These are phyloP conservation scores for Siniperca undulata DNA, from an alignment of 2,797 vertebrate genomes.

Conservation along the genomic window DNA sequence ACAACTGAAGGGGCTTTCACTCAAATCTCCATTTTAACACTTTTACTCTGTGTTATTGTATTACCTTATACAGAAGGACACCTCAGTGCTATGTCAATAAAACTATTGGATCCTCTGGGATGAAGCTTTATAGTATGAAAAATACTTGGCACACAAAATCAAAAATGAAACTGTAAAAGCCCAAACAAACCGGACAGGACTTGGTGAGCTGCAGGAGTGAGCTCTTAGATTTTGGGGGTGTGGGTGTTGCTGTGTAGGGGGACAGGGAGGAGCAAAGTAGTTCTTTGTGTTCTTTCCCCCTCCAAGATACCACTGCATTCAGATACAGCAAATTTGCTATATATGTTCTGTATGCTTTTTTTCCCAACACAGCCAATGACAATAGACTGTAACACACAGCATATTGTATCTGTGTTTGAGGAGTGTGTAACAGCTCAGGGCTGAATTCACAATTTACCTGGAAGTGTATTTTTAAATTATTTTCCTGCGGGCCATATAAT, in stretches of 20 bases:
- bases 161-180: neutral
- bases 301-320: neutral
- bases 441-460: neutral
- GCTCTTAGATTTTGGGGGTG: neutral
- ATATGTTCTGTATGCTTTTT: neutral
- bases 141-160: neutral
- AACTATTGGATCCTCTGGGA: neutral
- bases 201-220: neutral
- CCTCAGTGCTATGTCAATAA: neutral
- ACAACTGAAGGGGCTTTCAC: neutral
- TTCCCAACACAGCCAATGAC: too few relatives aligned
- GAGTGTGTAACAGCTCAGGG: neutral
- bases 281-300: neutral
- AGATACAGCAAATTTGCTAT: neutral
- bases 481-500: neutral
- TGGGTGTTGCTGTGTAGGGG: neutral
- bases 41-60: neutral
- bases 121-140: neutral
- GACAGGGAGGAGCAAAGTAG: neutral
- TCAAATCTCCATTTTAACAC: neutral
- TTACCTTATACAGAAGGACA: neutral
- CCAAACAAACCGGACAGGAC: neutral
- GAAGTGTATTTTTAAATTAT: neutral
- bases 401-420: neutral
- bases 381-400: neutral